phyloP scores from a whole-genome alignment of 2,888 invertebrate species.

The Eulithis testata region DNA sequence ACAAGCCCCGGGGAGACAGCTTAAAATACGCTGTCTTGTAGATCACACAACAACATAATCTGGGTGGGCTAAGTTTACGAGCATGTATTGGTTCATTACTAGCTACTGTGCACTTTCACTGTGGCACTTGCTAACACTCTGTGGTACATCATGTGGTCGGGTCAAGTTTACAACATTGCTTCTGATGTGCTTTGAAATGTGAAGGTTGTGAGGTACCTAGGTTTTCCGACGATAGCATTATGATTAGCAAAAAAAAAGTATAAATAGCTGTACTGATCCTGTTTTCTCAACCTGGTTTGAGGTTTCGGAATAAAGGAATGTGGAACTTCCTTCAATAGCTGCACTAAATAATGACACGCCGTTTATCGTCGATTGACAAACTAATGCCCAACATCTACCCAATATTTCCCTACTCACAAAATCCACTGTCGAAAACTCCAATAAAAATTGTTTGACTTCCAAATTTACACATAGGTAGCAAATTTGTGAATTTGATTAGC shows the following conservation, averaged over 20 bases:
- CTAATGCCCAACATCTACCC: constrained; percentile 1
- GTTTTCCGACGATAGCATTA: no score
- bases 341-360: neutral
- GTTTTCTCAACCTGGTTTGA: no score
- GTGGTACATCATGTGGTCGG: constrained; percentile 38
- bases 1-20: no score
- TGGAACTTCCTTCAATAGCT: neutral
- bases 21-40: no score
- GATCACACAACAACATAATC: constrained; percentile 1
- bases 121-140: constrained; percentile 31
- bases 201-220: no score
- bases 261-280: no score
- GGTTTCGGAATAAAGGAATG: neutral
- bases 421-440: constrained; percentile 9
- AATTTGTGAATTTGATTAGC: constrained; percentile 40
- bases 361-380: neutral
- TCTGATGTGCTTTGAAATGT: constrained; percentile 42
- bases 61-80: neutral
- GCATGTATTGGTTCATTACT: constrained; percentile 48
- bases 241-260: no score
- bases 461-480: constrained; percentile 41
- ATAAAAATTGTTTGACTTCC: constrained; percentile 29
- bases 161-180: constrained; percentile 72
- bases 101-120: constrained; percentile 79
- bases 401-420: constrained; percentile 9